phyloP scores from a whole-genome alignment of 1,140 invertebrate genomes.

The Drosophila elegans region DNA sequence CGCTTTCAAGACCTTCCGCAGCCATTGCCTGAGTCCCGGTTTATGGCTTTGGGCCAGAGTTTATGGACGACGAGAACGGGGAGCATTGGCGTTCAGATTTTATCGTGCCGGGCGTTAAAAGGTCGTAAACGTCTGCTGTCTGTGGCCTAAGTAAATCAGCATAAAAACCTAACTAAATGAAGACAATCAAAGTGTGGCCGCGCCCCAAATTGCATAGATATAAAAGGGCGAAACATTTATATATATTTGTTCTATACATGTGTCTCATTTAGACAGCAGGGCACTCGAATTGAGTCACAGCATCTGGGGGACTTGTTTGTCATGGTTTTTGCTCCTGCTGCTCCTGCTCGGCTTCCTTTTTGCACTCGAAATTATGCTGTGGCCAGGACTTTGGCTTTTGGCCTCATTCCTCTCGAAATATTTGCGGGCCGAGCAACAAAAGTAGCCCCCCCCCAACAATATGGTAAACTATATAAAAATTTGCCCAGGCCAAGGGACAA shows the following conservation, averaged over 20 bases:
- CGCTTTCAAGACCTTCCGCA: slow-evolving; percentile 33
- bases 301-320: slow-evolving; percentile 32
- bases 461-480: slow-evolving; percentile 83
- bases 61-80: slow-evolving; percentile 38
- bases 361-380: slow-evolving; percentile 73
- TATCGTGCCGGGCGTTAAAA: slow-evolving; percentile 72
- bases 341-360: slow-evolving; percentile 23
- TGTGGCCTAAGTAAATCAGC: slow-evolving; percentile 80
- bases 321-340: slow-evolving; percentile 23
- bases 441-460: slow-evolving; percentile 64
- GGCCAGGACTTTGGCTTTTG: slow-evolving; percentile 75
- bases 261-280: slow-evolving; percentile 41
- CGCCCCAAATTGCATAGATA: slow-evolving; percentile 64
- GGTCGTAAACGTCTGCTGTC: slow-evolving; percentile 65
- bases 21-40: slow-evolving; percentile 48
- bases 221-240: slow-evolving; percentile 24
- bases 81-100: slow-evolving; percentile 58
- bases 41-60: slow-evolving; percentile 45
- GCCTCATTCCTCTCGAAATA: slow-evolving; percentile 69
- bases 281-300: slow-evolving; percentile 71
- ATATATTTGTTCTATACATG: slow-evolving; percentile 13
- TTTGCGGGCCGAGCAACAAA: slow-evolving; percentile 62
- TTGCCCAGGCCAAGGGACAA: slow-evolving; percentile 64
- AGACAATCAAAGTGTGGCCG: slow-evolving; percentile 78
- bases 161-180: slow-evolving; percentile 83